phyloP scores from a whole-genome alignment of 2,797 vertebrate genomes.

The Fundulus diaphanus region DNA sequence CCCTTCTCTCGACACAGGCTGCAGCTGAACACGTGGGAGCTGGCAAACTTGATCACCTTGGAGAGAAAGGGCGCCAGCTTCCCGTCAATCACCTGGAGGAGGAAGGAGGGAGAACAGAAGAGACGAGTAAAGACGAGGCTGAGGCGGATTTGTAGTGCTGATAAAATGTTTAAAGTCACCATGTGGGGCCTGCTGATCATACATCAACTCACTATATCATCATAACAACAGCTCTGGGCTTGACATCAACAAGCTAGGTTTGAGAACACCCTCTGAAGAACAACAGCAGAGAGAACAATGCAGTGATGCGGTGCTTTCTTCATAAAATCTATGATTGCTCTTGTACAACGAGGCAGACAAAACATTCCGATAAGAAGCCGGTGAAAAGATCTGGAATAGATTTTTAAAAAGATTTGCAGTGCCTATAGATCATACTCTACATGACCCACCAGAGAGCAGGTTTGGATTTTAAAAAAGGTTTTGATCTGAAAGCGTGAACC shows the following conservation, averaged over 20 bases:
- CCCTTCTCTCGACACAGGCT: slow-evolving; percentile 97
- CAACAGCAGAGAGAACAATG: slow-evolving; percentile 4
- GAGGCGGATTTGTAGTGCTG: neutral
- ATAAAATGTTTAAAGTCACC: neutral
- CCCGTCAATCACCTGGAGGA: slow-evolving; percentile 92
- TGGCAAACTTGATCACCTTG: slow-evolving; percentile 98
- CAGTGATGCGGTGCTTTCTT: neutral
- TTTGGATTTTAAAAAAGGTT: neutral
- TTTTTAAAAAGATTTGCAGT: neutral
- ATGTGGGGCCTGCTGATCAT: neutral
- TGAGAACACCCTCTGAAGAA: neutral
- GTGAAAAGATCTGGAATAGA: neutral
- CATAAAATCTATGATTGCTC: neutral
- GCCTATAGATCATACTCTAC: neutral
- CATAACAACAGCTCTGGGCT: neutral
- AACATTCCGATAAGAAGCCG: neutral
- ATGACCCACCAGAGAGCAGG: neutral
- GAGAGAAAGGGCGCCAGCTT: slow-evolving; percentile 95
- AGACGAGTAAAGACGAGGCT: neutral
- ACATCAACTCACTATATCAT: neutral
- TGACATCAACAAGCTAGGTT: neutral
- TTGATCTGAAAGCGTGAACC: neutral
- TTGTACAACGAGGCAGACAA: slow-evolving; percentile 8
- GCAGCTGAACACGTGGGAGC: slow-evolving; percentile 95
- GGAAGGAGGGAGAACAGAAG: neutral